These are phyloP conservation scores for Neodiprion virginianus DNA, from an alignment of 1,140 invertebrate genomes.

Conservation along the genomic window DNA sequence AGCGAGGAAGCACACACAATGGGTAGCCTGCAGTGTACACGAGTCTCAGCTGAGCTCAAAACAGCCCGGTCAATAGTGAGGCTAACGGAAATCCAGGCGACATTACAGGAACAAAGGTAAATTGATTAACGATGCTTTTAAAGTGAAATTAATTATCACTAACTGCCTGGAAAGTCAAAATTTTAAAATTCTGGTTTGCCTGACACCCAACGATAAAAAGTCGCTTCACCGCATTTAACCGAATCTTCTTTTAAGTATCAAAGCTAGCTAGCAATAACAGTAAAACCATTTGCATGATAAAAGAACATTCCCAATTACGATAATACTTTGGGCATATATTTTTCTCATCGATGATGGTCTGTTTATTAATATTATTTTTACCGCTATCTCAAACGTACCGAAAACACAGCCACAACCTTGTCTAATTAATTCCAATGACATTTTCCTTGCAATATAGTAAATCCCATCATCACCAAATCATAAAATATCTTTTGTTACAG, in stretches of 20 bases:
- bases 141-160: neutral
- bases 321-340: neutral
- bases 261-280: slow-evolving; percentile 11
- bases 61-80: slow-evolving; percentile 92
- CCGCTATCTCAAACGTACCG: neutral
- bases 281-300: neutral
- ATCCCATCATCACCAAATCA: neutral
- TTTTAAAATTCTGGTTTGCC: neutral
- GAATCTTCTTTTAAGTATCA: slow-evolving; percentile 14
- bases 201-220: slow-evolving; percentile 9
- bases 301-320: no score
- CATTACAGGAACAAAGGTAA: slow-evolving; percentile 95
- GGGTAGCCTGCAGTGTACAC: slow-evolving; percentile 87
- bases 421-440: neutral
- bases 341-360: neutral
- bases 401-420: neutral
- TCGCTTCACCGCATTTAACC: neutral
- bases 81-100: slow-evolving; percentile 95
- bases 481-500: slow-evolving; percentile 62
- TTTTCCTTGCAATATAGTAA: neutral
- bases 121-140: slow-evolving; percentile 31
- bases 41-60: slow-evolving; percentile 94
- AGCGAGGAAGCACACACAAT: slow-evolving; percentile 84
- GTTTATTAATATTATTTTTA: slow-evolving; percentile 12
- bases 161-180: no score